Base-by-base conservation (phyloP, 2,797 vertebrate genomes). In the Gastrophryne carolinensis region DNA sequence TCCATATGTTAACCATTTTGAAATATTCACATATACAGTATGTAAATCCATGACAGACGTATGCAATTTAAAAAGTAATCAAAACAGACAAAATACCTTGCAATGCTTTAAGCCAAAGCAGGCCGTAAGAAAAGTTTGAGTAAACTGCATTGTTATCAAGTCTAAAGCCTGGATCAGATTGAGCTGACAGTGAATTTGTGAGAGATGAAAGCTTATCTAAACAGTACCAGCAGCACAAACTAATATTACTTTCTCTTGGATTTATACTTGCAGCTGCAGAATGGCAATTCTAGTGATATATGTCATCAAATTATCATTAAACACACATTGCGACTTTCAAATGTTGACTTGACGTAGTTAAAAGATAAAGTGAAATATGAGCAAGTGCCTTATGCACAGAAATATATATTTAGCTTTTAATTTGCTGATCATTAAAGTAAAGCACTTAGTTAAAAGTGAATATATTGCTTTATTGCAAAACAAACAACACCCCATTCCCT, bases 121-220 rank as follows among this genome's bases (percentile, higher is more conserved):
- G 67, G 19, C 57, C 50, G 58, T 27, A 23, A 15, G 60, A n/a
- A 30, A 39, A 53, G 50, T 41, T 34, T 17, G 12, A 54, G 32
- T 47, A 53, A 54, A 62, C 71, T 73, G 17, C 54, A 64, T 37
- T 72, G 30, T 63, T 73, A 73, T 64, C 58, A 73, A 73, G 60
- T 73, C 32, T 53, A 54, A 64, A 73, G 71, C 60, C 23, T 53
- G 41, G 70, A 73, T 73, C 60, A 73, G 58, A 83, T 81, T 78
- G 80, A 85, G 81, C 63, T 63, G 83, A 69, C 74, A 82, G 56
- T 37, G 73, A 84, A 84, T 85, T 79, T 81, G 83, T 81, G 58
- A 80, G 72, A 75, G 80, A 62, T 83, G 79, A 79, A 80, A 76
- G 80, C 80, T 87, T 85, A 86, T 87, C 84, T 83, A 71, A 78